Evolutionary conservation across 2,888 invertebrate species (phyloP).

Genomic region (Himalopsyche tibetana): DNA sequence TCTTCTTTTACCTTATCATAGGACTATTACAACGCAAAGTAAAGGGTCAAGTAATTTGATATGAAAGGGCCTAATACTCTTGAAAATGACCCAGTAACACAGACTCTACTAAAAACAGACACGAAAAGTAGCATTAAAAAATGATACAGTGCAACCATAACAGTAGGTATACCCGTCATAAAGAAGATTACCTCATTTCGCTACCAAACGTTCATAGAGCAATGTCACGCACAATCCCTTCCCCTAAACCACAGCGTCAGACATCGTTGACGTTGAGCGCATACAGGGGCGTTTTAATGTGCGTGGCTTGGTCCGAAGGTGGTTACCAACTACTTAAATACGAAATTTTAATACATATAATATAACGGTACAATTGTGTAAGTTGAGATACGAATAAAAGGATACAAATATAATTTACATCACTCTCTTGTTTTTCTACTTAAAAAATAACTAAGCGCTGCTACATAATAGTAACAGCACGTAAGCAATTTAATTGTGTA

Average conservation of each 20-base stretch:
- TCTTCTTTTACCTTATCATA: too few relatives aligned
- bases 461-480: too few relatives aligned
- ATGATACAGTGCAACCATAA: constrained; percentile 35
- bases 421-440: too few relatives aligned
- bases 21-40: background rate
- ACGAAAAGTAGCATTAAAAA: constrained; percentile 46
- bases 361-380: too few relatives aligned
- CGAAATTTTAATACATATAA: too few relatives aligned
- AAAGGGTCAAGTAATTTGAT: constrained; percentile 32
- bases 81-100: constrained; percentile 63
- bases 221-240: constrained; percentile 61
- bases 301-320: background rate
- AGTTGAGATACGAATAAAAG: too few relatives aligned
- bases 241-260: constrained; percentile 20
- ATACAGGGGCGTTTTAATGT: background rate
- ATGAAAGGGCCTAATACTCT: constrained; percentile 39
- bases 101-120: constrained; percentile 46
- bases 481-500: too few relatives aligned
- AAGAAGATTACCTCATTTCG: constrained; percentile 65
- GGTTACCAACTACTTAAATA: too few relatives aligned
- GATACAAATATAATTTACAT: too few relatives aligned
- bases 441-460: too few relatives aligned
- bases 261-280: background rate
- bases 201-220: constrained; percentile 54
- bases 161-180: constrained; percentile 41